phyloP scores from a whole-genome alignment of 2,113 vertebrate species.

The Potamarius usumacintae region DNA sequence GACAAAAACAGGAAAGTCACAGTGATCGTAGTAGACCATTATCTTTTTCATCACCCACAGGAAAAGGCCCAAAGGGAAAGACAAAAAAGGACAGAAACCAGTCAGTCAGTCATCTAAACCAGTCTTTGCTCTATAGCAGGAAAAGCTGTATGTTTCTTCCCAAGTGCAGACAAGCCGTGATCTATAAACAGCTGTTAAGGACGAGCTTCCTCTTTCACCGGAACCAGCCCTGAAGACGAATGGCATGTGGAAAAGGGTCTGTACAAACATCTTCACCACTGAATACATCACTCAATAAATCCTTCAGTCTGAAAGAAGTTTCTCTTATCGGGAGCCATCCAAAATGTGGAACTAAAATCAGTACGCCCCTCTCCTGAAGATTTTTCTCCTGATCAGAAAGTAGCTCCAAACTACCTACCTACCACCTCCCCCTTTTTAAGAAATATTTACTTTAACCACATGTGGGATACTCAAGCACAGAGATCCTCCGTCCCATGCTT shows the following conservation, averaged over 20 bases:
- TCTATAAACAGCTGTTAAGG: conserved; percentile 59
- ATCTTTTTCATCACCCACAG: conserved; percentile 46
- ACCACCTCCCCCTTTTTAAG: background rate
- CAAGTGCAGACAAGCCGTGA: conserved; percentile 40
- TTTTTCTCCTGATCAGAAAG: conserved; percentile 19
- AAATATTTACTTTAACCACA: conserved; percentile 24
- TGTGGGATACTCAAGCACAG: background rate
- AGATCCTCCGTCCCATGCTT: background rate
- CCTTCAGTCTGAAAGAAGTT: background rate
- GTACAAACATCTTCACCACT: background rate
- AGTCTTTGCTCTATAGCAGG: conserved; percentile 55
- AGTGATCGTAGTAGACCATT: conserved; percentile 49
- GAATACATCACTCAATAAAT: background rate
- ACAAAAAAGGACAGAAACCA: conserved; percentile 45
- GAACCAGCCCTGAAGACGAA: conserved; percentile 1
- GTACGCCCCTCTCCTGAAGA: background rate
- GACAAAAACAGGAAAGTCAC: conserved; percentile 65
- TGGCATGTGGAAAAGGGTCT: background rate
- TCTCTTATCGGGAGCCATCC: background rate
- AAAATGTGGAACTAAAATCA: background rate
- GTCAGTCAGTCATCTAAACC: conserved; percentile 40
- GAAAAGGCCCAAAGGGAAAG: conserved; percentile 65
- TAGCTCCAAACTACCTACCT: background rate
- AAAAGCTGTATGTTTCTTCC: conserved; percentile 65
- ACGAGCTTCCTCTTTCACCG: conserved; percentile 45